Conservation (phyloP, 2,113 vertebrate species). For the Camelus dromedarius region DNA sequence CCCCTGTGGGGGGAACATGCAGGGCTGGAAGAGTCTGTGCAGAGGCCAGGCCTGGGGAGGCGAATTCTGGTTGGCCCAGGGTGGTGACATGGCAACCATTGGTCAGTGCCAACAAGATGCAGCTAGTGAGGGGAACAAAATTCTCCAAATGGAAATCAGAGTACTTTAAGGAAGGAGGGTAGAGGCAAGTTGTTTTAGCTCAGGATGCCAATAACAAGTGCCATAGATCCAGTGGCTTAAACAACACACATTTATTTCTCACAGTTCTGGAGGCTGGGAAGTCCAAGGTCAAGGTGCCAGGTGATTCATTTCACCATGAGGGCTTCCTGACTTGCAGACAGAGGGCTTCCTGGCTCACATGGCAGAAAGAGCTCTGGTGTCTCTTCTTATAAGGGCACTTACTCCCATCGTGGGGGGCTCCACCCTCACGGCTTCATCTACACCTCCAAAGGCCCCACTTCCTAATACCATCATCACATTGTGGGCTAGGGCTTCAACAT, state of each 20-base stretch:
- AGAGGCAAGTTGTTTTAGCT: neutral
- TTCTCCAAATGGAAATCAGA: neutral
- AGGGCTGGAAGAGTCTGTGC: rapidly evolving
- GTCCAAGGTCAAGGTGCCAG: neutral
- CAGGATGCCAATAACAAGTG: neutral
- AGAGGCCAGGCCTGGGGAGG: neutral
- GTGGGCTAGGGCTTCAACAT: neutral
- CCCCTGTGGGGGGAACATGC: neutral
- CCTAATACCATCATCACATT: no score
- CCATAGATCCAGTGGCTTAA: neutral
- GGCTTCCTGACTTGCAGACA: neutral
- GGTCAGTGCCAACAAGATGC: neutral
- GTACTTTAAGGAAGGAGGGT: neutral
- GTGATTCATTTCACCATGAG: rapidly evolving
- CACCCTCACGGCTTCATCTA: neutral
- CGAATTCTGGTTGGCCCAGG: neutral
- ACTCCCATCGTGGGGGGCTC: rapidly evolving
- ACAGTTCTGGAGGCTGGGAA: neutral
- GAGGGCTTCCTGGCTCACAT: neutral
- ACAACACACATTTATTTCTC: neutral
- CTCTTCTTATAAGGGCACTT: neutral
- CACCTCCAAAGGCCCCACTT: neutral
- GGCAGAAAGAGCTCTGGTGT: no score
- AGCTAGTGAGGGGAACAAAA: neutral
- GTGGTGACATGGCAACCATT: neutral